A percentile compares a stretch with the other conserved stretches of the same genome.
phyloP scores from a whole-genome alignment of 2,797 vertebrate genomes.

The Leucoraja ocellata region DNA sequence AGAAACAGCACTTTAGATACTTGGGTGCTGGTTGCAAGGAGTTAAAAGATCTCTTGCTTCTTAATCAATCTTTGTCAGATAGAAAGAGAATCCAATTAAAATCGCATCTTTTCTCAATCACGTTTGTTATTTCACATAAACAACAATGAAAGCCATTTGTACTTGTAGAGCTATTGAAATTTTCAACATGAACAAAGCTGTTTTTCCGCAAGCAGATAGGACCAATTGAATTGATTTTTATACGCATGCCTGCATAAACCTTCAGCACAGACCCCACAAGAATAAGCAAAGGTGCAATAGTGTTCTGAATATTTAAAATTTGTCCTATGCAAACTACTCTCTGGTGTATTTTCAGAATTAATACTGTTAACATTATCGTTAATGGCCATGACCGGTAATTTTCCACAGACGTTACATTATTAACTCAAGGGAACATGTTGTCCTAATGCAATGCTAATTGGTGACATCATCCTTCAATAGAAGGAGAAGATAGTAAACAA shows the following conservation, averaged over 20 bases:
- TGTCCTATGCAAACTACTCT: neutral
- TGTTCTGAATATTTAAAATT: neutral
- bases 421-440: neutral
- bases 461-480: neutral
- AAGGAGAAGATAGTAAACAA: neutral
- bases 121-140: neutral
- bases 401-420: neutral
- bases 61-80: conserved; percentile 9
- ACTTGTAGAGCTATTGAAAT: neutral
- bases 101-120: neutral
- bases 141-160: neutral
- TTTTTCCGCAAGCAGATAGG: neutral
- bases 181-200: neutral
- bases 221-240: neutral
- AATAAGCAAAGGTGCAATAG: neutral
- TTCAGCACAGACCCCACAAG: neutral
- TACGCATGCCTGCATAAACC: neutral
- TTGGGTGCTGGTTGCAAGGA: neutral
- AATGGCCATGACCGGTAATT: neutral
- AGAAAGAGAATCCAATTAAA: neutral
- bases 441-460: neutral
- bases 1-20: neutral
- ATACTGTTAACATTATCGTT: neutral
- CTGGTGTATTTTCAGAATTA: neutral
- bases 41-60: neutral